Percentiles rank a stretch among this genome's conserved stretches.
phyloP scores from a whole-genome alignment of 2,797 vertebrate species.

The Heliangelus exortis region DNA sequence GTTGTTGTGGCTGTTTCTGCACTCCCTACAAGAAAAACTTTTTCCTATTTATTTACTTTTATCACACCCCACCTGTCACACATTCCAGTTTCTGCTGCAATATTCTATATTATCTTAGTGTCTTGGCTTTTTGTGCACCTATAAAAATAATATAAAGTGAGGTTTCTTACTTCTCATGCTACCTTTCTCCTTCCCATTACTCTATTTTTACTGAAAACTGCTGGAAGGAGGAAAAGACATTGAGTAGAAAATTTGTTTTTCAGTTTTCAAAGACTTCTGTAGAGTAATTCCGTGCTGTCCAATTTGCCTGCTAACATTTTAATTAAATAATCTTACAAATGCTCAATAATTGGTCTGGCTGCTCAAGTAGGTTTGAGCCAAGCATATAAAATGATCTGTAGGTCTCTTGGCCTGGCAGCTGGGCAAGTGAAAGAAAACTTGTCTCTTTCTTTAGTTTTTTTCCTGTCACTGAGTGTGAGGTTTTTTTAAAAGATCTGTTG shows the following conservation, averaged over 20 bases:
- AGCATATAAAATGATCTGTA: neutral
- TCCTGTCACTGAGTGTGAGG: neutral
- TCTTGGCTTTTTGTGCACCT: neutral
- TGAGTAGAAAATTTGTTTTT: neutral
- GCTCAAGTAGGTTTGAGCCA: neutral
- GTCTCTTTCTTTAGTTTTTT: neutral
- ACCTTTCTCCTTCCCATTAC: neutral
- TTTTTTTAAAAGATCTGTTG: neutral
- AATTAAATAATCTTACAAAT: constrained; percentile 1
- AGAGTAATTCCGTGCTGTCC: neutral
- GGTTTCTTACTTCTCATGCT: neutral
- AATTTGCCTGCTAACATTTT: neutral
- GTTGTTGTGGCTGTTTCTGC: neutral
- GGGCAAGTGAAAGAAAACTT: neutral
- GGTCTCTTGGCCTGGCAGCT: neutral
- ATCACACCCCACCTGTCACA: fast-evolving
- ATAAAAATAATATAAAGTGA: neutral
- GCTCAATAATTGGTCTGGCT: neutral
- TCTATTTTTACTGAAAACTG: neutral
- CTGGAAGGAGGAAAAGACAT: neutral
- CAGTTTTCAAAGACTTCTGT: neutral
- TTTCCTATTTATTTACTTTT: neutral
- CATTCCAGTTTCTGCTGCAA: neutral
- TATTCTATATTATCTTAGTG: neutral
- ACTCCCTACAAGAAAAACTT: neutral